Evolutionary conservation across 1,140 invertebrate species (phyloP), one percentile per base, ranked within the genome.

Genomic region (Caligus rogercresseyi): DNA sequence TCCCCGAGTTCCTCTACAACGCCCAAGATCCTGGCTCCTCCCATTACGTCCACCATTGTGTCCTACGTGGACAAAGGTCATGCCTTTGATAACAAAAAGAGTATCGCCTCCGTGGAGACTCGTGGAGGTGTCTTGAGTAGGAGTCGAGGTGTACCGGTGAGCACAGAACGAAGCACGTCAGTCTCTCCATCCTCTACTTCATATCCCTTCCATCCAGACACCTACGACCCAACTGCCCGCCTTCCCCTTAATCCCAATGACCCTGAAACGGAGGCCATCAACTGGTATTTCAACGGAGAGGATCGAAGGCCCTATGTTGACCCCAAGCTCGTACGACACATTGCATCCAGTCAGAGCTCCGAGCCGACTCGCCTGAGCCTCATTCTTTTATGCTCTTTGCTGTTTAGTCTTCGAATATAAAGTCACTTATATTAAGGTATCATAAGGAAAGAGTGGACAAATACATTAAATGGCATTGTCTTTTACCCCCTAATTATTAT

Each of bases 191-290:
- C 57, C 14, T 25, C 57, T 25, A 43, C 16, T 25, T 25, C 57
- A 16, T 60, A 60, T n/a, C 57, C 57, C 18, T 60, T 60, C 19
- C 23, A 43, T n/a, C 57, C 57, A 18, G 57, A 60, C 21, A 25
- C 20, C 1, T 43, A 18, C 1, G 57, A 60, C n/a, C 57, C 57
- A 3, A 25, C 54, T 16, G 31, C 31, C 7, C 7, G 31, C 7
- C 19, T n/a, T 3, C n/a, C 3, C 1, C 20, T 25, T 15, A 21
- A 56, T 21, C 4, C 1, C 16, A 31, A 43, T 43, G 57, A 26
- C 15, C 3, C 31, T 11, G 31, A 60, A 43, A 2, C 23, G 3
- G 26, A 18, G 26, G 21, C 20, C 24, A 25, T 24, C 21, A 25
- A 60, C n/a, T 26, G 24, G 23, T 24, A 60, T 60, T 60, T 24